Evolutionary conservation across 37 sponge, comb jelly and placozoan genomes (phyloP).

Genomic region (Chondrosia reniformis): DNA sequence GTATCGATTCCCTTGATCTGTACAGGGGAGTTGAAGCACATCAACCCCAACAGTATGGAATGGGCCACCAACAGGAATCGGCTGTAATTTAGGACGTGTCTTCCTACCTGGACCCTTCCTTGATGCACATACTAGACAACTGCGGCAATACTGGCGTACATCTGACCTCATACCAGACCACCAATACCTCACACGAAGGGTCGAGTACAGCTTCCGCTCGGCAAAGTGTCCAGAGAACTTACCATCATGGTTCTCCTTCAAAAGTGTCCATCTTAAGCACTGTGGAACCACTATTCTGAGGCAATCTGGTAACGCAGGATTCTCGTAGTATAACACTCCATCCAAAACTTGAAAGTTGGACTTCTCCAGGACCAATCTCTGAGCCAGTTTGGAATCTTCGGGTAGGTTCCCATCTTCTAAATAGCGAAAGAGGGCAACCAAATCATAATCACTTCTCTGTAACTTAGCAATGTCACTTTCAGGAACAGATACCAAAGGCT

Average conservation of each 20-base stretch:
- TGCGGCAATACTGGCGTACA: constrained; percentile 14
- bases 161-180: constrained; percentile 47
- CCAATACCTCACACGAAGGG: constrained; percentile 5
- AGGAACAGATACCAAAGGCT: neutral
- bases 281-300: constrained; percentile 28
- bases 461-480: neutral
- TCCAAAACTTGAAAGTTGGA: constrained; percentile 18
- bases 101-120: constrained; percentile 15
- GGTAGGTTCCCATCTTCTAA: neutral
- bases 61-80: constrained; percentile 63
- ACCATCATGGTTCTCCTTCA: constrained; percentile 35
- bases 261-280: neutral
- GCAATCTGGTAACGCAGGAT: neutral
- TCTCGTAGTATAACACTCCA: constrained; percentile 14
- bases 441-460: constrained; percentile 10
- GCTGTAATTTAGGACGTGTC: constrained; percentile 22
- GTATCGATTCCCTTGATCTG: too few relatives aligned
- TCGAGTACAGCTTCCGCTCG: constrained; percentile 26
- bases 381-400: neutral
- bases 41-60: constrained; percentile 61
- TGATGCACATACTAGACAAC: constrained; percentile 39
- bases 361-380: neutral
- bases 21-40: too few relatives aligned
- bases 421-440: neutral
- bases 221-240: constrained; percentile 41